Conservation (phyloP, 1,140 invertebrate genomes). For the Parasteatoda tepidariorum region DNA sequence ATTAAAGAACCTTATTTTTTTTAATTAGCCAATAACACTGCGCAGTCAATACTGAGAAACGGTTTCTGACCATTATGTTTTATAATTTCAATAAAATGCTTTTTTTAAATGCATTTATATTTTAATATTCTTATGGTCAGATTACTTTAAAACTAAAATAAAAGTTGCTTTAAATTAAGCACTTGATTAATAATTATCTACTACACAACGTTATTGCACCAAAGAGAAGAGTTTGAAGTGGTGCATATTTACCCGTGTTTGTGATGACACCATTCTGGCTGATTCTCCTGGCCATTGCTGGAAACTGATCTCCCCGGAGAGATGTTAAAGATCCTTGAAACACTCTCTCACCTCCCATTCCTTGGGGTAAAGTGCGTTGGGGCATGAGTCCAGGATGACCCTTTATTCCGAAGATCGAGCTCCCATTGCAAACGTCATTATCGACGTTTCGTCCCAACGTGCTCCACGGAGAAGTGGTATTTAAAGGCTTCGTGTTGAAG, state of each 20-base stretch:
- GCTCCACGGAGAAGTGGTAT: constrained; percentile 6
- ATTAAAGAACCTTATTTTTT: too few species aligned
- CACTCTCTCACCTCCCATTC: neutral
- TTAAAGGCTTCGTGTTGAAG: neutral
- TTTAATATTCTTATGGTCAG: too few species aligned
- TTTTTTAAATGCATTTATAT: too few species aligned
- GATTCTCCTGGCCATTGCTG: constrained; percentile 6
- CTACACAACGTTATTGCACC: too few species aligned
- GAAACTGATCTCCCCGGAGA: constrained; percentile 28
- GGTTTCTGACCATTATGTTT: too few species aligned
- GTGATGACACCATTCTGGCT: constrained; percentile 49
- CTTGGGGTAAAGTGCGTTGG: constrained; percentile 31
- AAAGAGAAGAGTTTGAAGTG: too few species aligned
- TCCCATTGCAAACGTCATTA: neutral
- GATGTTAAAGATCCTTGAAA: constrained; percentile 42
- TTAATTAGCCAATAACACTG: too few species aligned
- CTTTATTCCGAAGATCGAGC: constrained; percentile 7
- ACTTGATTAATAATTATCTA: too few species aligned
- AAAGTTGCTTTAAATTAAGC: too few species aligned
- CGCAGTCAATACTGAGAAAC: too few species aligned
- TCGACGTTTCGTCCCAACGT: constrained; percentile 9
- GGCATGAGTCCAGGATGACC: constrained; percentile 19
- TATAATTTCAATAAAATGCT: too few species aligned
- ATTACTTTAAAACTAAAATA: too few species aligned
- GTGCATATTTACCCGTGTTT: neutral